Evolutionary conservation across 1,140 invertebrate species (phyloP).

Genomic region (Hylaeus volcanicus): DNA sequence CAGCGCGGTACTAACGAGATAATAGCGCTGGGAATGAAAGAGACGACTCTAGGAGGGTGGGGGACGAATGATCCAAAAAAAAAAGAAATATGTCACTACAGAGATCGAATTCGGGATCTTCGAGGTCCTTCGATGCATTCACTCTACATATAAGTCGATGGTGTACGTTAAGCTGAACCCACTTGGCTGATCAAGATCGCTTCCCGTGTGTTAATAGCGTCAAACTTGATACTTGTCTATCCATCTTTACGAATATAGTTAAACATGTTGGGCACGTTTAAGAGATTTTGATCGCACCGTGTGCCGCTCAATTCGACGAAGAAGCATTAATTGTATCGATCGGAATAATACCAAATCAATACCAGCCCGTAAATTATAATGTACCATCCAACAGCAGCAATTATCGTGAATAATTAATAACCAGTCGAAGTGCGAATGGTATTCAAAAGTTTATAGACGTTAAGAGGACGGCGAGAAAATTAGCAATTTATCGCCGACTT

Average conservation of each 20-base stretch:
- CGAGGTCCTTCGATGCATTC: slow-evolving; percentile 48
- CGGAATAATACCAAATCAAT: too few relatives aligned
- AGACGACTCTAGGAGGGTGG: background rate
- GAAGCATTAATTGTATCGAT: background rate
- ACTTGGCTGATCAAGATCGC: background rate
- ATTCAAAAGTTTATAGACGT: slow-evolving; percentile 42
- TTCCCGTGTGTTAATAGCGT: background rate
- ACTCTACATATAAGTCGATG: slow-evolving; percentile 39
- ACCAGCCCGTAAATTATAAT: too few relatives aligned
- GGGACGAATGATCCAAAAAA: background rate
- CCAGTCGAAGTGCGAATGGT: slow-evolving; percentile 25
- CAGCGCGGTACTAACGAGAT: slow-evolving; percentile 46
- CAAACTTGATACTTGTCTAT: background rate
- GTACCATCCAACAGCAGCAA: too few relatives aligned
- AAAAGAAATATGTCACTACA: slow-evolving; percentile 17
- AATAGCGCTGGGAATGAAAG: slow-evolving; percentile 36
- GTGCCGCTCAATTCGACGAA: background rate
- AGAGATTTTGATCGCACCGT: too few relatives aligned
- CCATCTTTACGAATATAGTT: too few relatives aligned
- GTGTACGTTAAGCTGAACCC: background rate
- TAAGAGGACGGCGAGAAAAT: slow-evolving; percentile 42
- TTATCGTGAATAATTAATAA: slow-evolving; percentile 27
- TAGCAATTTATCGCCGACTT: slow-evolving; percentile 47
- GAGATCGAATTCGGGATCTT: slow-evolving; percentile 17
- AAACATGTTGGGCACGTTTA: too few relatives aligned